Base-by-base conservation (phyloP, 2,113 vertebrate genomes). In the Panthera uncia region DNA sequence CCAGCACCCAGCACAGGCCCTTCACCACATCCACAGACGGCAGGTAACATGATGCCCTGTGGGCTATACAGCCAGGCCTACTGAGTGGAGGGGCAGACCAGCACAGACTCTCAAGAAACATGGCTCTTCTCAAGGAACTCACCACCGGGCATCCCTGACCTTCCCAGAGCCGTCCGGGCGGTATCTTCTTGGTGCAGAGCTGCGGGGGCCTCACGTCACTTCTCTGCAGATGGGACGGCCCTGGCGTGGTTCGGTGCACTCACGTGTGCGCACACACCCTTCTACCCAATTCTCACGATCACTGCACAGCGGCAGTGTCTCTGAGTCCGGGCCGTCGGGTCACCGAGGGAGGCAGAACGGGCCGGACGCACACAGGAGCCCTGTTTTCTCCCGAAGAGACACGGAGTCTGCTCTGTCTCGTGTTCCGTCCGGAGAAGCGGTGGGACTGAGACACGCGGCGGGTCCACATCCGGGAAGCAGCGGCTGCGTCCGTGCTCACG, bases 21-120 rank as follows among this genome's bases (percentile, higher is more conserved):
- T 38, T 13, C 11, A 5, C n/a, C n/a, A 10, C 21, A 10, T 25
- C 4, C 1, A 2, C 69, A 2, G 10, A 2, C 12, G 19, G 69
- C n/a, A 11, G n/a, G n/a, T 36, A 23, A 36, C 21, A 1, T 38
- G 69, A 13, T 1, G 11, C 69, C 69, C 36, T 5, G 10, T 23
- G 36, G 19, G 69, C 69, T 25, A 21, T 13, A 11, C 4, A 5
- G 19, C 69, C 21, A 0, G 11, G 69, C 36, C 69, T 13, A 2
- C 36, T 36, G 23, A 12, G 21, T 13, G 69, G 18, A 13, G 69
- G 21, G 38, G 21, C 69, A 9, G 8, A 21, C 68, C n/a, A 6
- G 68, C 68, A 21, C 16, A 1, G 18, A 45, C 8, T 45, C 52
- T 55, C 68, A 19, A 19, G 16, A 36, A 36, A 21, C 11, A 4